phyloP scores from a whole-genome alignment of 2,888 invertebrate genomes.

The Koerneria pararmatus region DNA sequence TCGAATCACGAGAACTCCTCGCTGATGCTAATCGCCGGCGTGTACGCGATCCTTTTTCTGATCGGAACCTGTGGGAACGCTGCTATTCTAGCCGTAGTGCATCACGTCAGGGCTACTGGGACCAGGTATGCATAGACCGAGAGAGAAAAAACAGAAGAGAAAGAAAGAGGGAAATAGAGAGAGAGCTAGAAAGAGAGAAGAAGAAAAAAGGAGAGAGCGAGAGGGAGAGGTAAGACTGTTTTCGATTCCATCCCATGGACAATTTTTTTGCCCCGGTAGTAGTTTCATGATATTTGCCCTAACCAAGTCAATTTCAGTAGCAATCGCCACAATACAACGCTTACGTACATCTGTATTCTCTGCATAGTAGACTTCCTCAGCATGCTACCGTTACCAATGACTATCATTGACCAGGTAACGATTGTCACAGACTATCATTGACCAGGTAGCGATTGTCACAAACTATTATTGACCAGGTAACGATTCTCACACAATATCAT shows the following conservation, averaged over 20 bases:
- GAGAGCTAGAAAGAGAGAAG: background rate
- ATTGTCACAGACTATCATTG: constrained; percentile 59
- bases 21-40: too few species aligned
- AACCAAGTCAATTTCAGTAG: too few species aligned
- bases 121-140: background rate
- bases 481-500: constrained; percentile 57
- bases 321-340: constrained; percentile 54
- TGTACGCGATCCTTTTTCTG: constrained; percentile 65
- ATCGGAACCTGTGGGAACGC: constrained; percentile 63
- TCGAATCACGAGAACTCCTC: too few species aligned
- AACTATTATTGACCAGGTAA: constrained; percentile 58
- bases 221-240: background rate
- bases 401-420: constrained; percentile 56
- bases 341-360: constrained; percentile 55
- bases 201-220: background rate
- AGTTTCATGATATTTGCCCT: background rate
- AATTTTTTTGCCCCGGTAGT: background rate
- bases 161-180: background rate
- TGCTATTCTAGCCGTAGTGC: constrained; percentile 46
- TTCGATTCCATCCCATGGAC: background rate
- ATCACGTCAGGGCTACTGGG: constrained; percentile 29
- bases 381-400: constrained; percentile 57
- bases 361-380: constrained; percentile 54
- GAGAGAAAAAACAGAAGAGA: too few species aligned
- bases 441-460: constrained; percentile 56